Evolutionary conservation across 2,888 invertebrate genomes (phyloP).

Genomic region (Erebia ligea): DNA sequence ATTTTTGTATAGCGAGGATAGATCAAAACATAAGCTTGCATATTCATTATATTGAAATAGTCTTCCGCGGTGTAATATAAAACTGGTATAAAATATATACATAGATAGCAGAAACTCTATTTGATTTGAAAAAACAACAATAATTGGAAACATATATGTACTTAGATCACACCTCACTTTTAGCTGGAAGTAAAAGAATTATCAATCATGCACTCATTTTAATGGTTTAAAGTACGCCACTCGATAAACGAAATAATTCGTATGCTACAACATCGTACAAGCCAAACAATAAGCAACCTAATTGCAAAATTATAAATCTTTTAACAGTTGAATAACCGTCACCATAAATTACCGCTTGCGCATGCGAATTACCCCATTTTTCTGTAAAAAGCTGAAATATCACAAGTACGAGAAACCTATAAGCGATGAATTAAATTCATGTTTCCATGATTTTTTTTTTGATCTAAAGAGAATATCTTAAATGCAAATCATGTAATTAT

Average conservation of each 20-base stretch:
- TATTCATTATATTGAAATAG: background rate
- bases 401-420: constrained; percentile 50
- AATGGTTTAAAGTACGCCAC: constrained; percentile 59
- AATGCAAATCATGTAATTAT: constrained; percentile 53
- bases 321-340: constrained; percentile 62
- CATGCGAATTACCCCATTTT: constrained; percentile 69
- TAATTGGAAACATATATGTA: constrained; percentile 12
- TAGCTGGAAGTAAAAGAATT: constrained; percentile 39
- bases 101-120: background rate
- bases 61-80: background rate
- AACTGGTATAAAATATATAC: background rate
- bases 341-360: constrained; percentile 64
- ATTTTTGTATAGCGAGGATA: constrained; percentile 44
- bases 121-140: background rate
- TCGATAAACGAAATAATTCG: constrained; percentile 65
- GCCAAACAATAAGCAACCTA: constrained; percentile 73
- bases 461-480: constrained; percentile 51
- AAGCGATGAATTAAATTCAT: constrained; percentile 53
- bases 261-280: constrained; percentile 69
- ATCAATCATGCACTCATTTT: constrained; percentile 62
- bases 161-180: constrained; percentile 35
- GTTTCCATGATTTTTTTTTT: constrained; percentile 47
- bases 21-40: constrained; percentile 46
- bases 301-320: constrained; percentile 65
- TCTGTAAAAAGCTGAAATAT: constrained; percentile 50